Percentiles rank a stretch among this genome's conserved stretches.
These are phyloP conservation scores for Aquatica leii DNA, from an alignment of 2,888 invertebrate genomes.

Conservation along the genomic window DNA sequence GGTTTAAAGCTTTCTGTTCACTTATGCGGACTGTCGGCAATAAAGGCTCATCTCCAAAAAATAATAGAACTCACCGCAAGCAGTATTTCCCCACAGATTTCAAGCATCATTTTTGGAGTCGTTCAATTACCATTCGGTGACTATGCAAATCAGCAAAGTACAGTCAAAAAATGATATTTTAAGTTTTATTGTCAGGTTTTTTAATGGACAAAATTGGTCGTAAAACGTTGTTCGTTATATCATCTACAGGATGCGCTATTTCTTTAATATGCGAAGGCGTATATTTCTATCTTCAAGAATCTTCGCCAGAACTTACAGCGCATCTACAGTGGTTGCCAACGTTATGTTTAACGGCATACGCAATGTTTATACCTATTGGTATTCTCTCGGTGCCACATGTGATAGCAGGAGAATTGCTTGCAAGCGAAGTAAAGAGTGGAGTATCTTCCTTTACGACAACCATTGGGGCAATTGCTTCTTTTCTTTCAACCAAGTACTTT, in stretches of 20 bases:
- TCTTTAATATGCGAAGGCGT: too few species aligned
- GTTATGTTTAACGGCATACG: too few species aligned
- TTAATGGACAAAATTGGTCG: conserved; percentile 9
- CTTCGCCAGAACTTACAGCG: too few species aligned
- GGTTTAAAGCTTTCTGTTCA: conserved; percentile 68
- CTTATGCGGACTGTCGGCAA: conserved; percentile 67
- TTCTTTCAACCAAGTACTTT: too few species aligned
- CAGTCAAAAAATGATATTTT: neutral
- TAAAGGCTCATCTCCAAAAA: conserved; percentile 64
- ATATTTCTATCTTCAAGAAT: too few species aligned
- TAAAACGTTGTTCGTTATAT: neutral
- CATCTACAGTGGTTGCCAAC: too few species aligned
- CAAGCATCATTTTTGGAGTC: conserved; percentile 68
- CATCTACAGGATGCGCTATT: neutral
- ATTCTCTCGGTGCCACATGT: too few species aligned
- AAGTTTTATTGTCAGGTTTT: neutral
- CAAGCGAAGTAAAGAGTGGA: too few species aligned
- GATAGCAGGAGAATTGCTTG: too few species aligned
- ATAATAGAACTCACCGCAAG: conserved; percentile 65
- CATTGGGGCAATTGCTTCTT: too few species aligned
- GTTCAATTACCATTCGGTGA: conserved; percentile 66
- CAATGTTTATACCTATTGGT: too few species aligned
- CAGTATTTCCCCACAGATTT: conserved; percentile 64
- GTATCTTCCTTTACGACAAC: too few species aligned
- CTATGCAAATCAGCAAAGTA: conserved; percentile 62